phyloP scores from a whole-genome alignment of 2,113 vertebrate species.

The Ramphastos sulfuratus region DNA sequence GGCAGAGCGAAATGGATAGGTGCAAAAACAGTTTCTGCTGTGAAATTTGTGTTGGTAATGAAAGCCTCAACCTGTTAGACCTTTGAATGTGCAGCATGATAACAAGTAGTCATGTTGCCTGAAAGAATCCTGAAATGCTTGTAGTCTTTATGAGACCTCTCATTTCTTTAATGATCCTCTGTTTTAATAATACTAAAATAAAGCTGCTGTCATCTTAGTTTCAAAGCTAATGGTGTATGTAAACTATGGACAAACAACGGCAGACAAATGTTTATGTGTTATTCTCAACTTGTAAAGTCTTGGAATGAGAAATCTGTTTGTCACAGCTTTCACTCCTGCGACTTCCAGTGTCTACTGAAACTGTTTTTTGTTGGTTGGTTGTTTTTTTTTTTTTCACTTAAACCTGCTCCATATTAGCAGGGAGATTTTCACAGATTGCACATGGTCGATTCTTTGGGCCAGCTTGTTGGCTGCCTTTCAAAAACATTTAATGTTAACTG shows the following conservation, averaged over 20 bases:
- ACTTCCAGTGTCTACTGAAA: conserved; percentile 28
- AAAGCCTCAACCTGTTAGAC: rapidly evolving
- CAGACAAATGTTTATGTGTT: neutral
- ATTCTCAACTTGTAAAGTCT: neutral
- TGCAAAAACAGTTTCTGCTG: neutral
- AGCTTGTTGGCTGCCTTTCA: conserved; percentile 6
- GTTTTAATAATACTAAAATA: neutral
- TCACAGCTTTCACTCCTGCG: conserved; percentile 34
- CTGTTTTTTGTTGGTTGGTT: neutral
- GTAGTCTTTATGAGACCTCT: neutral
- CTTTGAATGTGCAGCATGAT: rapidly evolving
- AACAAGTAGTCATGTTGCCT: neutral
- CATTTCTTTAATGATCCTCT: neutral
- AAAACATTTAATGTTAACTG: neutral
- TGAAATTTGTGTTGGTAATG: neutral
- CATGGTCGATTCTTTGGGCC: neutral
- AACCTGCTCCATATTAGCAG: neutral
- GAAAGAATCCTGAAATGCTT: neutral
- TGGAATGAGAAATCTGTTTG: conserved; percentile 13
- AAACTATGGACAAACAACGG: neutral
- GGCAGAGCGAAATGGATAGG: neutral
- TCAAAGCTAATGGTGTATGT: neutral
- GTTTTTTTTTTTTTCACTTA: neutral
- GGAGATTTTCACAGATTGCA: neutral
- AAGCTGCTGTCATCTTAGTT: neutral